phyloP scores from a whole-genome alignment of 2,113 vertebrate genomes.

The Colinus virginianus region DNA sequence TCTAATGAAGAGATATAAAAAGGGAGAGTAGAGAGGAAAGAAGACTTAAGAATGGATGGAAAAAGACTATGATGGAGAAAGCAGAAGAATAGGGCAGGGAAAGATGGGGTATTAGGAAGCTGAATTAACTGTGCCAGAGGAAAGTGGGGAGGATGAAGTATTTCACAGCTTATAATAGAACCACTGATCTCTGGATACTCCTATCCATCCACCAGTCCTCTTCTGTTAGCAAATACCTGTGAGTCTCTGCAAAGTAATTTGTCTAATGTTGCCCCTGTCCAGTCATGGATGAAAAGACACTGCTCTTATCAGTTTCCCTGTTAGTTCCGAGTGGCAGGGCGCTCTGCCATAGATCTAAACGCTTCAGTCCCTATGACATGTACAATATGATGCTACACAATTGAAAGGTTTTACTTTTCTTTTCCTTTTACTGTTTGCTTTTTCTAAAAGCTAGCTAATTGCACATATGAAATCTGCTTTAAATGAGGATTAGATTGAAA shows the following conservation, averaged over 20 bases:
- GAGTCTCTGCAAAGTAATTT: not conserved
- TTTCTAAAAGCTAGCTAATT: slow-evolving; percentile 54
- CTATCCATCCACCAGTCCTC: not conserved
- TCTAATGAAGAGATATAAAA: not conserved
- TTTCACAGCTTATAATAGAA: not conserved
- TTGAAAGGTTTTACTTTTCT: not conserved
- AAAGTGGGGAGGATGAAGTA: not conserved
- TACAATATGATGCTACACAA: not conserved
- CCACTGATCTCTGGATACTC: not conserved
- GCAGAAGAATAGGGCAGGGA: not conserved
- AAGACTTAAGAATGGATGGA: not conserved
- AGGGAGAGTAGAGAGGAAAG: not conserved
- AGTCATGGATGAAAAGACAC: not conserved
- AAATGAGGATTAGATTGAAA: slow-evolving; percentile 47
- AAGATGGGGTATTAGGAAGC: not conserved
- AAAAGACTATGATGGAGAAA: not conserved
- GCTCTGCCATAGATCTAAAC: not conserved
- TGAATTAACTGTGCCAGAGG: not conserved
- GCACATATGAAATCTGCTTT: slow-evolving; percentile 6
- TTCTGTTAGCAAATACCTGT: not conserved
- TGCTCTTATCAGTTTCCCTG: not conserved
- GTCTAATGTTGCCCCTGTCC: not conserved
- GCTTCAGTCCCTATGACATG: not conserved
- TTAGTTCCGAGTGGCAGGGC: not conserved
- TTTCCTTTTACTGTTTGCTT: not conserved